Percentiles rank a stretch among this genome's conserved stretches.
Conservation (phyloP, 1,140 invertebrate species). For the Agraylea sexmaculata region DNA sequence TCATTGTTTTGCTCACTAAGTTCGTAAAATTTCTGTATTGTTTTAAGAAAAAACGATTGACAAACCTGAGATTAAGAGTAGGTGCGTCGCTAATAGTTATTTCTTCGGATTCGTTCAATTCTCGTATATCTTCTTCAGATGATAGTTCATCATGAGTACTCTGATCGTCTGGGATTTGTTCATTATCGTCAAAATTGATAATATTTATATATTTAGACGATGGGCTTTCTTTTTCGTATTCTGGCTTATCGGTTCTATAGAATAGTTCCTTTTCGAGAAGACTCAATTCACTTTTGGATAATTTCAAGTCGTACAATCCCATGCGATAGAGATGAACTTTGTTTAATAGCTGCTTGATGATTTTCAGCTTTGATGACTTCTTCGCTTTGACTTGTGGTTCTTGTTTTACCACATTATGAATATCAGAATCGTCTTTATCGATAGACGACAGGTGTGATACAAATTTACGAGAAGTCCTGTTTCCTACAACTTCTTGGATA, state of each 20-base stretch:
- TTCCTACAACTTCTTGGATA: conserved; percentile 31
- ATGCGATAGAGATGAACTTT: not conserved
- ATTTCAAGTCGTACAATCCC: conserved; percentile 3
- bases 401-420: not conserved
- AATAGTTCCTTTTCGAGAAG: conserved; percentile 12
- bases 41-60: too few species aligned
- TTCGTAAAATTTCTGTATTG: too few species aligned
- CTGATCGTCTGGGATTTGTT: too few species aligned
- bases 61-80: too few species aligned
- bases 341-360: conserved; percentile 14
- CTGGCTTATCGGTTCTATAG: conserved; percentile 23
- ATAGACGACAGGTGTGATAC: conserved; percentile 33
- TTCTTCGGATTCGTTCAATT: too few species aligned
- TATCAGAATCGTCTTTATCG: conserved; percentile 12
- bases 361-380: conserved; percentile 12
- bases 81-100: too few species aligned
- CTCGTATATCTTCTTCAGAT: too few species aligned
- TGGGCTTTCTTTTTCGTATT: conserved; percentile 20
- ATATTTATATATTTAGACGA: conserved; percentile 28
- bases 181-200: conserved; percentile 25
- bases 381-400: conserved; percentile 4
- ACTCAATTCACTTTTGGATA: conserved; percentile 15
- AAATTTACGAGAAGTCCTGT: conserved; percentile 21
- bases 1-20: too few species aligned
- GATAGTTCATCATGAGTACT: too few species aligned